Conservation (phyloP, 2,113 vertebrate genomes). For the Podocnemis expansa region DNA sequence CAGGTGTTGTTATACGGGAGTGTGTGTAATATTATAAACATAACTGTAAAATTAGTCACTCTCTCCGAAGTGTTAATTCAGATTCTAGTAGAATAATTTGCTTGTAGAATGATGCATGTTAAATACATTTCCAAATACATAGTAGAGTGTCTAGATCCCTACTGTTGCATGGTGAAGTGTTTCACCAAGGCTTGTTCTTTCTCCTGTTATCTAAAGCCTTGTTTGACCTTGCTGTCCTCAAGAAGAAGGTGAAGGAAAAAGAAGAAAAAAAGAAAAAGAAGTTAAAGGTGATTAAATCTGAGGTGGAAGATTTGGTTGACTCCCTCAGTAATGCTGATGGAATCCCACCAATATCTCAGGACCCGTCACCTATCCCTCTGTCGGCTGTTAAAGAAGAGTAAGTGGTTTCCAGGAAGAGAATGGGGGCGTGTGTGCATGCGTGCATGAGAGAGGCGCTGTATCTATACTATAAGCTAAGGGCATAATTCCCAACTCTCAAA, state of each 20-base stretch:
- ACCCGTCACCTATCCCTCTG: slow-evolving; percentile 81
- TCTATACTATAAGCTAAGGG: not conserved
- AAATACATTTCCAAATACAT: not conserved
- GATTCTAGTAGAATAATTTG: not conserved
- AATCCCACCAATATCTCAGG: slow-evolving; percentile 78
- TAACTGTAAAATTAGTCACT: not conserved
- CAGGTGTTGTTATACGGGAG: not conserved
- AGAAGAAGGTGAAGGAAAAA: slow-evolving; percentile 89
- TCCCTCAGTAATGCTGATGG: slow-evolving; percentile 77
- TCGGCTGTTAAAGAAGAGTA: slow-evolving; percentile 94
- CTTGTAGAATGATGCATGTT: accelerated
- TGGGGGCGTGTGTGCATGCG: too few species aligned
- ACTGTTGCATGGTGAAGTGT: not conserved
- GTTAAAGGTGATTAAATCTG: slow-evolving; percentile 88
- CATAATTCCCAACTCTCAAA: not conserved
- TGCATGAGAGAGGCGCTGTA: too few species aligned
- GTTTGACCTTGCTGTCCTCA: slow-evolving; percentile 89
- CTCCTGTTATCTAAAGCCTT: slow-evolving; percentile 74
- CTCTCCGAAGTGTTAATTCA: not conserved
- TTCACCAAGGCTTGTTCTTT: not conserved
- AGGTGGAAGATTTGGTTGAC: slow-evolving; percentile 90
- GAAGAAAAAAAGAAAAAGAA: slow-evolving; percentile 94
- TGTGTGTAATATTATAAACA: not conserved
- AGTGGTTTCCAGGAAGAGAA: slow-evolving; percentile 64
- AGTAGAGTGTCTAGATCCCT: not conserved